Evolutionary conservation across 2,113 vertebrate genomes (phyloP), one percentile per base, ranked within the genome.

Genomic region (Tragelaphus scriptus): DNA sequence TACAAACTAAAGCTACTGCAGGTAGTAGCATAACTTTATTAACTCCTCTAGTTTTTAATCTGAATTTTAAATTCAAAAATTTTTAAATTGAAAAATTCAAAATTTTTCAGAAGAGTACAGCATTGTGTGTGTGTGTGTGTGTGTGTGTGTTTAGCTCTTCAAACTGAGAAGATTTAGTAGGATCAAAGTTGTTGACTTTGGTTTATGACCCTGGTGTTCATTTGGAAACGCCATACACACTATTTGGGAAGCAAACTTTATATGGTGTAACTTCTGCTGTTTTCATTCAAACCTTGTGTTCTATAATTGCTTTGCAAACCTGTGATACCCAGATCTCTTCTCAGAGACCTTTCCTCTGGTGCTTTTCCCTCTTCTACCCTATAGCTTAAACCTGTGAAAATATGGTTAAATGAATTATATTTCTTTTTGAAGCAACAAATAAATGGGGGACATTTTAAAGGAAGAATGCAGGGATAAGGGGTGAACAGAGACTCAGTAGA

Each of bases 151-250:
- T 89, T 13, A 91, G 32, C 17, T 90, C 25, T 47, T 11, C 7
- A 85, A 94, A 89, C n/a, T 36, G n/a, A 94, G 58, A 59, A 91
- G 36, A 44, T 68, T 91, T 85, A 90, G 68, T 30, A 84, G 87
- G 40, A 84, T 87, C 28, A 84, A 90, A 84, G 47, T 58, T 36
- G 9, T 79, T 61, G 49, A 79, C 53, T 87, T 88, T 77, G 71
- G 53, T 91, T 95, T 53, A 36, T 96, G 63, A 93, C 16, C 32
- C 93, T 91, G 36, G 23, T 65, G 92, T 96, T 96, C 21, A 21
- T 28, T 90, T 79, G 47, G 32, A 90, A 97, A 82, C 3, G 25
- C 14, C 32, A 26, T 47, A 63, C 19, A 7, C 16, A 23, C 65
- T 51, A 58, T 75, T 58, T 51, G 56, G 12, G 36, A 56, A 51